These are phyloP conservation scores for Peromyscus nudipes DNA, from an alignment of 2,797 vertebrate genomes.

Conservation along the genomic window DNA sequence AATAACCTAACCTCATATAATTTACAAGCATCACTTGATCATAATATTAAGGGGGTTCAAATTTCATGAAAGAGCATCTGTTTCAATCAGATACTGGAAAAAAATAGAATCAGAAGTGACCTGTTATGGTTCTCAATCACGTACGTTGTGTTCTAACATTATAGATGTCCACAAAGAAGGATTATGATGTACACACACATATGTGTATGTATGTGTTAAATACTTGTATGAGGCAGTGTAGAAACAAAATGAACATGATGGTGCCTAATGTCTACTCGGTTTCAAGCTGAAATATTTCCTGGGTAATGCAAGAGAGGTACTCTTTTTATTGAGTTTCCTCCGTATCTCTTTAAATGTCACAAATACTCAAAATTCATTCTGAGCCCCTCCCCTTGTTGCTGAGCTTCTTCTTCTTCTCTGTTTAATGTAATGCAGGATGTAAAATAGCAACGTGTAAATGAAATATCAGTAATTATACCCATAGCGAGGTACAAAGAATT, in stretches of 20 bases:
- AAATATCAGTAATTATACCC: background rate
- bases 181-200: background rate
- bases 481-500: background rate
- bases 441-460: background rate
- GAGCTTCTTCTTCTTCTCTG: background rate
- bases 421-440: background rate
- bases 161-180: background rate
- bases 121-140: background rate
- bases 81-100: background rate
- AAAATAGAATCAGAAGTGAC: background rate
- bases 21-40: background rate
- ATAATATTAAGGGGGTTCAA: background rate
- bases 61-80: background rate
- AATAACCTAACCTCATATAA: background rate
- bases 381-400: background rate
- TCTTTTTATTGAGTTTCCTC: background rate
- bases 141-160: background rate
- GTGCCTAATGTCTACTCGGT: background rate
- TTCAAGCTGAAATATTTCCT: background rate
- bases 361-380: background rate
- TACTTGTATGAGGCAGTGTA: background rate
- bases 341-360: background rate
- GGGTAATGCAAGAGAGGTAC: background rate
- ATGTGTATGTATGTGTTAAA: background rate
- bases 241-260: background rate